Base-by-base conservation (phyloP, 2,113 vertebrate species). In the Agelaius phoeniceus region DNA sequence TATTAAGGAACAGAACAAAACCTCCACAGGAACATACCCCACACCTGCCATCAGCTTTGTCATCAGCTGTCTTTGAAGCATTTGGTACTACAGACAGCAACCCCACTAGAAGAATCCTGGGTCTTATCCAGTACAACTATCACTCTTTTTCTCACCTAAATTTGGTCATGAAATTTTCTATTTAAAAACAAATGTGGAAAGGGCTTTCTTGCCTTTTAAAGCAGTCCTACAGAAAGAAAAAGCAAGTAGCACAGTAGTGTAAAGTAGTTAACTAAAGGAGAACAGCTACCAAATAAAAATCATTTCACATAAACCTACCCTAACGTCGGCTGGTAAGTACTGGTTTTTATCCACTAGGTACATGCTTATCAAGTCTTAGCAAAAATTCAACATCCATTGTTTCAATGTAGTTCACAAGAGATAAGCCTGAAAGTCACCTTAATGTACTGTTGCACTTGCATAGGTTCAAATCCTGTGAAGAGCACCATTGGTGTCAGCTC, bases 401-500 rank as follows among this genome's bases (percentile, higher is more conserved):
- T 93, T 78, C 43, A 63, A 37, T 3, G 35, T 27, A 85, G n/a
- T 30, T 83, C 33, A 66, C 20, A 71, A 41, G 72, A 69, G 8
- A 41, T 13, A 66, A 93, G 37, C 22, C 19, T 41, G 19, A 77
- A 58, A 51, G 10, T 97, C 90, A 99, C 99, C 99, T 99, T 99
- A 49, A 99, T 98, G 96, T 99, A 99, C 95, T 99, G 99, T 18
- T 99, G 99, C 15, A 98, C 98, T 78, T 99, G 99, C 28, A 94
- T 66, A 41, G 99, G 99, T 93, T 99, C 99, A 81, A 99, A 99
- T 20, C 99, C 99, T 15, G 99, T 99, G 97, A 99, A 99, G 61
- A 99, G 98, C 91, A 99, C 98, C 13, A 97, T 94, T 7, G 99
- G 99, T 0, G 99, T 99, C 81, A 98, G 93, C 69, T 99, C 99